Evolutionary conservation across 2,113 vertebrate species (phyloP).

Genomic region (Actenoides lindsayi): DNA sequence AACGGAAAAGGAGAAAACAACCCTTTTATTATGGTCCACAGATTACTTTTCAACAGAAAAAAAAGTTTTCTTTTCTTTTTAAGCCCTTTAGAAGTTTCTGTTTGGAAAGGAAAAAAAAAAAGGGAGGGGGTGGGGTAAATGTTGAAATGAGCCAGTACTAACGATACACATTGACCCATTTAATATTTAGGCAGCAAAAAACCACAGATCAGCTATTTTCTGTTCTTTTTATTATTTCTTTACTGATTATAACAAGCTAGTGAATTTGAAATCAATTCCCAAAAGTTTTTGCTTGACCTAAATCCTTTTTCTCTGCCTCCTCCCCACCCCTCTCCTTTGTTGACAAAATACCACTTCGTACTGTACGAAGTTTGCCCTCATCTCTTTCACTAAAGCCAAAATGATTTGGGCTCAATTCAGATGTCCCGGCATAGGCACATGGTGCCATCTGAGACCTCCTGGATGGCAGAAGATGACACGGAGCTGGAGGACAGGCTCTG

Average conservation of each 20-base stretch:
- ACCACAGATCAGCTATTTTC: neutral
- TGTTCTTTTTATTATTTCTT: neutral
- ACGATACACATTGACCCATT: neutral
- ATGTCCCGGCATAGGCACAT: neutral
- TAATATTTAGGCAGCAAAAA: neutral
- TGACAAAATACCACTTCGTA: neutral
- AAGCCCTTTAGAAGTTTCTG: neutral
- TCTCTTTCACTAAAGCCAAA: neutral
- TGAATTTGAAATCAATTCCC: neutral
- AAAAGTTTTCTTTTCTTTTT: neutral
- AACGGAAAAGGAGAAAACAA: neutral
- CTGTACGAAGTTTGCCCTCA: neutral
- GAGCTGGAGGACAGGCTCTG: neutral
- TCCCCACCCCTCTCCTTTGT: neutral
- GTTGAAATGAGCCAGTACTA: neutral
- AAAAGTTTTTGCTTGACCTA: neutral
- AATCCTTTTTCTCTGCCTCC: neutral
- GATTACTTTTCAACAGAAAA: neutral
- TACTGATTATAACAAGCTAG: neutral
- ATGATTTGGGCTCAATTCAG: fast-evolving
- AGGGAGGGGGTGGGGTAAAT: neutral
- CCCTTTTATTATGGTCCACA: neutral
- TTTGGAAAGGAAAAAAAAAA: neutral
- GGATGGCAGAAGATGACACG: fast-evolving
- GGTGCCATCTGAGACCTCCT: neutral